Percentiles rank a stretch among this genome's conserved stretches.
Conservation (phyloP, 2,888 invertebrate genomes). For the Agriopis leucophaearia region DNA sequence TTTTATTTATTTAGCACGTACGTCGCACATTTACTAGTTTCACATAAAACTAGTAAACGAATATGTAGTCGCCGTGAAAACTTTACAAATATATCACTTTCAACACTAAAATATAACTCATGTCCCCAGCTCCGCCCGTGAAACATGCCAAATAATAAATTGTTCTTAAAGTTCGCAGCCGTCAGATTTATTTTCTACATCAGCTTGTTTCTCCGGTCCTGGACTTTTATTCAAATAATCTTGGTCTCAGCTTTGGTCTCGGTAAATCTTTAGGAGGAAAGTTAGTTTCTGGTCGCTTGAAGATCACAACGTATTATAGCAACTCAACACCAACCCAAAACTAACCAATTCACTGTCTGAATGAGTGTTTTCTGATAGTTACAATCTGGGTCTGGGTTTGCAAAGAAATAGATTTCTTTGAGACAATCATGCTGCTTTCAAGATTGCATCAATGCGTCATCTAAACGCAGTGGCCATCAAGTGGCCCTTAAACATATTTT, state of each 20-base stretch:
- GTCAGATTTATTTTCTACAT: slow-evolving; percentile 57
- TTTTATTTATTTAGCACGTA: too few relatives aligned
- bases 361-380: too few relatives aligned
- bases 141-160: slow-evolving; percentile 66
- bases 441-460: too few relatives aligned
- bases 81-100: slow-evolving; percentile 63
- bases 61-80: slow-evolving; percentile 32
- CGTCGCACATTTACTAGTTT: too few relatives aligned
- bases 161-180: slow-evolving; percentile 61
- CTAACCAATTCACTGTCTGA: neutral
- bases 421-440: too few relatives aligned
- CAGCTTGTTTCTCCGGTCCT: slow-evolving; percentile 44
- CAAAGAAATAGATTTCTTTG: too few relatives aligned
- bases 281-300: slow-evolving; percentile 18
- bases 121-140: slow-evolving; percentile 56
- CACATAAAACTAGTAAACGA: slow-evolving; percentile 5
- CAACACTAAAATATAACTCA: slow-evolving; percentile 68
- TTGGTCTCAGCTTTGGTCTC: slow-evolving; percentile 14
- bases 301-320: neutral
- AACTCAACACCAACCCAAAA: neutral
- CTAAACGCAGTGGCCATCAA: too few relatives aligned
- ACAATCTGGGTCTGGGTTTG: too few relatives aligned
- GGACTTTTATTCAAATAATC: slow-evolving; percentile 40
- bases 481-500: too few relatives aligned
- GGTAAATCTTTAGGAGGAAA: slow-evolving; percentile 29